Percentiles rank a stretch among this genome's conserved stretches.
Conservation (phyloP, 2,797 vertebrate species). For the Scomberomorus guttatus region DNA sequence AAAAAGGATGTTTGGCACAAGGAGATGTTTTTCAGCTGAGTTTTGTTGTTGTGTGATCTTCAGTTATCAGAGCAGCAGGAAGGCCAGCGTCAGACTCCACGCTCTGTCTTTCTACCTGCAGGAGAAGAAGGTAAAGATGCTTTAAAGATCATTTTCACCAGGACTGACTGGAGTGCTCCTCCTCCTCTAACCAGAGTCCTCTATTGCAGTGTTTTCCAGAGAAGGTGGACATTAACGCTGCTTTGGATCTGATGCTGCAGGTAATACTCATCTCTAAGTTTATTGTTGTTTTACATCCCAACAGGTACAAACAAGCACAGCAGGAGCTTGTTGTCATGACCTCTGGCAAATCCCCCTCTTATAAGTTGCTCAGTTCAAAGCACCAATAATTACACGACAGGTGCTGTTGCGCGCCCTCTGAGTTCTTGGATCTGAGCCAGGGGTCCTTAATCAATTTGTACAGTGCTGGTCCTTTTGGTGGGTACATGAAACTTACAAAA, state of each 20-base stretch:
- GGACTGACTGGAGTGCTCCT: not conserved
- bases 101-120: slow-evolving; percentile 82
- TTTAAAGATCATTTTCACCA: too few relatives aligned
- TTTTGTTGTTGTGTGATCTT: slow-evolving; percentile 11
- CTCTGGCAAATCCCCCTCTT: too few relatives aligned
- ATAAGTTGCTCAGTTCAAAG: too few relatives aligned
- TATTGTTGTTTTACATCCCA: too few relatives aligned
- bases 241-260: slow-evolving; percentile 81
- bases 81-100: slow-evolving; percentile 73
- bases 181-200: not conserved
- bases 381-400: too few relatives aligned
- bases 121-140: slow-evolving; percentile 77
- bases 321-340: too few relatives aligned
- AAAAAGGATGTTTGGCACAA: too few relatives aligned
- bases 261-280: slow-evolving; percentile 44
- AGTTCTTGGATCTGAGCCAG: too few relatives aligned
- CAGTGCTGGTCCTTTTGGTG: too few relatives aligned
- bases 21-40: not conserved
- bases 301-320: not conserved
- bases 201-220: slow-evolving; percentile 81
- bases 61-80: slow-evolving; percentile 76
- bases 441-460: too few relatives aligned
- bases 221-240: slow-evolving; percentile 73
- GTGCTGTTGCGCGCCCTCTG: too few relatives aligned
- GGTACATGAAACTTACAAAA: too few relatives aligned